Base-by-base conservation (phyloP, 2,888 invertebrate genomes). In the Micropterix aruncella region DNA sequence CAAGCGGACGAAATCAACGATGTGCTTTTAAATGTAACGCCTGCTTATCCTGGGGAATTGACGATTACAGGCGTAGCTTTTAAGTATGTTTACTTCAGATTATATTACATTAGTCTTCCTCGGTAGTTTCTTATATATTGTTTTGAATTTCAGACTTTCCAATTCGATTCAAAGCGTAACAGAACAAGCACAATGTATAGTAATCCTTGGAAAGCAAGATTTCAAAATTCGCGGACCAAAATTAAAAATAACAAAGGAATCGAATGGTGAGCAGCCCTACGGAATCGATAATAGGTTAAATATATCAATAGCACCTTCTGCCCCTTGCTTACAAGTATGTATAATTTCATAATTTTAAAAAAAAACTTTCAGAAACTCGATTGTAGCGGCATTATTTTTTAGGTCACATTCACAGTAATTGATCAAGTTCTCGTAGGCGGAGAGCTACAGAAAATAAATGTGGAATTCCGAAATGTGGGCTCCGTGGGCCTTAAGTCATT, bases 261-360 rank as follows among this genome's bases (percentile, higher is more conserved):
- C 72, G 47, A 62, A 65, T 19, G 62, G 62, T 7, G 58, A 59
- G 38, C 62, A 66, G 45, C 54, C 68, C 46, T 74, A 76, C 51
- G 74, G 69, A 5, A 63, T 65, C 14, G 85, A 88, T 58, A 77
- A 79, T 52, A 73, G 86, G 50, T 69, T 94, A 43, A 74, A 80
- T 51, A 79, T 92, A 45, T 76, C 75, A 49, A 75, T 94, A 42
- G 77, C 85, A 40, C 81, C 86, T 12, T 77, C 81, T 51, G 82
- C 90, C 48, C 91, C 94, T 0, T 82, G 84, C 55, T 67, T 94
- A 55, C 83, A 88, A 75, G 87, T 85, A 63, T 57, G 48, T 47
- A n/a, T n/a, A n/a, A n/a, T n/a, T n/a, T n/a, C n/a, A n/a, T n/a
- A n/a, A n/a, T n/a, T n/a, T n/a, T n/a, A n/a, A n/a, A n/a, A 27